phyloP scores from a whole-genome alignment of 2,113 vertebrate genomes.

The Cebidichthys violaceus region DNA sequence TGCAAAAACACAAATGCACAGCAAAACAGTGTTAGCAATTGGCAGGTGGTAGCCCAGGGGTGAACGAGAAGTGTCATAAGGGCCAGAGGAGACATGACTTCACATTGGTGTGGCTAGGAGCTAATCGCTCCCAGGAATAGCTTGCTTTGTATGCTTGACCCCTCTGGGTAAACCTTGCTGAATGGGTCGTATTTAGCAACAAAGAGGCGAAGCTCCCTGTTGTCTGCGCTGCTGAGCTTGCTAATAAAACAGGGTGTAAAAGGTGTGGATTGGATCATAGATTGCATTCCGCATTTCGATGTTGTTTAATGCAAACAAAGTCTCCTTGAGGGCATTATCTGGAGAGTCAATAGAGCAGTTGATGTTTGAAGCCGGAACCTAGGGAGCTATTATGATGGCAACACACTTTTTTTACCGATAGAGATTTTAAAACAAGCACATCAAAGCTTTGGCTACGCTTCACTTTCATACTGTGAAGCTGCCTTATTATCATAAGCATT shows the following conservation, averaged over 20 bases:
- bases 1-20: constrained; percentile 8
- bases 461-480: constrained; percentile 12
- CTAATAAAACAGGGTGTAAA: constrained; percentile 64
- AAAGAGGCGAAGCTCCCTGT: constrained; percentile 72
- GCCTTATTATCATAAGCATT: constrained; percentile 38
- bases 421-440: constrained; percentile 33
- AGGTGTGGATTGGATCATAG: constrained; percentile 68
- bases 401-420: constrained; percentile 18
- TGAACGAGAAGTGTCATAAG: constrained; percentile 54
- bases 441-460: constrained; percentile 39
- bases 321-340: constrained; percentile 56
- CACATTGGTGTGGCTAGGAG: constrained; percentile 50
- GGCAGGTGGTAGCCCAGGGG: constrained; percentile 47
- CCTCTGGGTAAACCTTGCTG: constrained; percentile 66
- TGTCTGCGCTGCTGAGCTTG: constrained; percentile 63
- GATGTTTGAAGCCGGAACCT: constrained; percentile 45
- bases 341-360: constrained; percentile 42
- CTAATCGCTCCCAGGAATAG: constrained; percentile 75
- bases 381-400: constrained; percentile 27
- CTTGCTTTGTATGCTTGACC: constrained; percentile 63
- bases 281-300: constrained; percentile 66
- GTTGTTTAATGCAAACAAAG: constrained; percentile 73
- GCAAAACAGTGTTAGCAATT: constrained; percentile 21
- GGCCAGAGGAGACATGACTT: constrained; percentile 57
- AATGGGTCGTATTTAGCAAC: constrained; percentile 72